A percentile compares a stretch with the other conserved stretches of the same genome.
phyloP scores from a whole-genome alignment of 2,797 vertebrate genomes.

The Lemur catta region DNA sequence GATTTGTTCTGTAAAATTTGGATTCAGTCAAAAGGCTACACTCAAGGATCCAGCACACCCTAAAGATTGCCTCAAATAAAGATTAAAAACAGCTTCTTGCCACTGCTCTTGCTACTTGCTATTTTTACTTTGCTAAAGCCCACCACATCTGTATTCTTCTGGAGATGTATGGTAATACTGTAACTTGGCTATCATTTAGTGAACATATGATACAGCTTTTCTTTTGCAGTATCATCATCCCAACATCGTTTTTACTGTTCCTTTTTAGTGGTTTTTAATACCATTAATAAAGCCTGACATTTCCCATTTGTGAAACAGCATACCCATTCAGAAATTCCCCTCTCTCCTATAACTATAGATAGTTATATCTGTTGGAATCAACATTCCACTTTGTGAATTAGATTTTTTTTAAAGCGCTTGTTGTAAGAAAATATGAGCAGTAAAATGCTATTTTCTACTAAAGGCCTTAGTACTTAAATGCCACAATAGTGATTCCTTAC shows the following conservation, averaged over 20 bases:
- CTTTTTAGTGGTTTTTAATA: slow-evolving; percentile 9
- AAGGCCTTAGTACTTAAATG: not conserved
- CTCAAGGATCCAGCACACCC: not conserved
- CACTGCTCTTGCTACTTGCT: not conserved
- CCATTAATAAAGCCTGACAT: not conserved
- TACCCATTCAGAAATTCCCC: not conserved
- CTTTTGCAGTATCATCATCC: not conserved
- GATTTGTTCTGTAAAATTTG: not conserved
- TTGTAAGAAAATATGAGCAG: slow-evolving; percentile 11
- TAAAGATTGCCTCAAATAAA: not conserved
- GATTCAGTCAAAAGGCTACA: not conserved
- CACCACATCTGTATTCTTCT: not conserved
- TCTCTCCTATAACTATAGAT: not conserved
- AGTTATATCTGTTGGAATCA: not conserved
- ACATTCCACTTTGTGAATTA: not conserved
- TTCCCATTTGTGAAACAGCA: not conserved
- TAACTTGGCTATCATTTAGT: not conserved
- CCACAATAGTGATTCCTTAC: not conserved
- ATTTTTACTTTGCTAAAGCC: not conserved
- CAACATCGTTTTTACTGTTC: not conserved
- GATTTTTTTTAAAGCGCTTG: not conserved
- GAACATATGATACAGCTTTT: not conserved
- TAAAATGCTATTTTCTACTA: not conserved
- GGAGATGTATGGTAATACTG: not conserved
- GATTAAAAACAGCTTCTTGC: not conserved